Evolutionary conservation across 2,113 vertebrate genomes (phyloP), one percentile per base, ranked within the genome.

Genomic region (Semnopithecus entellus): DNA sequence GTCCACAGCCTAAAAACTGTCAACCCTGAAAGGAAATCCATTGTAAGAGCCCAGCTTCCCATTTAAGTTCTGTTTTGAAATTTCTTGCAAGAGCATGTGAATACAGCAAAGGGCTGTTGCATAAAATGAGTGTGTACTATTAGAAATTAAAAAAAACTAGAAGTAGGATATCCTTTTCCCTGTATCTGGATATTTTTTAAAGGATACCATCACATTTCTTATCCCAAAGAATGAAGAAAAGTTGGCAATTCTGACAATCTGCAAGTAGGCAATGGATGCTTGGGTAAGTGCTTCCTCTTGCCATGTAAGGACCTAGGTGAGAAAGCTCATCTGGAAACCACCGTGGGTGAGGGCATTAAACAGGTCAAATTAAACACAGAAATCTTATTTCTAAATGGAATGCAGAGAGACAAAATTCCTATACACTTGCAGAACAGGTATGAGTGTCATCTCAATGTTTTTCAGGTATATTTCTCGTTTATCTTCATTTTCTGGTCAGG

Each of bases 341-440:
- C 6, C 14, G 7, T 90, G 20, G 55, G 6, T 13, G 4, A 22
- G 35, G 45, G 55, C n/a, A 66, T 55, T 35, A 52, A 76, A 48
- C 6, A 38, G 8, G 12, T 72, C 55, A 92, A 93, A 75, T 32
- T 45, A 84, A 76, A 61, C 22, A n/a, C 0, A n/a, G 18, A 90
- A 87, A 52, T 78, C 14, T 85, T n/a, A 35, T 52, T 87, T 92
- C 70, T 90, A 94, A 91, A 70, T 73, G 27, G 2, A 96, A 88
- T 79, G 20, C 30, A 55, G 8, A 79, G 22, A 76, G 78, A 27
- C 16, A 5, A 93, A 70, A 43, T 68, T 45, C 13, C 25, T 20
- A 88, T 17, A 4, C 35, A 80, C 25, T 43, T 38, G 27, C 11
- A 11, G 22, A 93, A 80, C 6, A 4, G 3, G 22, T 70, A 0